phyloP scores from a whole-genome alignment of 2,888 invertebrate species.

The Eupithecia abbreviata region DNA sequence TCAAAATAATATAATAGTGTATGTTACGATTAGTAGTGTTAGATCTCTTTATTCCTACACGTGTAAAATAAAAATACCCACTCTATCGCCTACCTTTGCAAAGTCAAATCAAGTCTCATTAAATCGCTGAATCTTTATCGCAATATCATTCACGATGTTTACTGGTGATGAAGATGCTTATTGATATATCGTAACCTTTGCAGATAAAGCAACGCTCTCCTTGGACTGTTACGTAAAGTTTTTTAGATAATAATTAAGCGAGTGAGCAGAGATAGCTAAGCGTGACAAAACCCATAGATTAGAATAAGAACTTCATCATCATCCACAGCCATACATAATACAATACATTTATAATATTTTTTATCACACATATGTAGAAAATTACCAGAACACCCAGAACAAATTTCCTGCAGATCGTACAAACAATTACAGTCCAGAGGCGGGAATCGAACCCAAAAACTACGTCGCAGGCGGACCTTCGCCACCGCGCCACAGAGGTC shows the following conservation, averaged over 20 bases:
- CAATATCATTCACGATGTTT: constrained; percentile 62
- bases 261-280: neutral
- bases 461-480: too few species aligned
- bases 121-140: constrained; percentile 48
- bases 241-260: neutral
- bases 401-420: too few species aligned
- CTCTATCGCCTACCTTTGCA: constrained; percentile 11
- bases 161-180: constrained; percentile 55
- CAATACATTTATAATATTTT: too few species aligned
- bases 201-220: constrained; percentile 43
- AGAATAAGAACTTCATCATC: too few species aligned
- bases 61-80: constrained; percentile 20
- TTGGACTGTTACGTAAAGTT: constrained; percentile 43
- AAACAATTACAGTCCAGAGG: too few species aligned
- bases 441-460: too few species aligned
- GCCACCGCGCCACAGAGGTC: too few species aligned
- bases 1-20: too few species aligned
- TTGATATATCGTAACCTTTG: constrained; percentile 49
- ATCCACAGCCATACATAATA: too few species aligned
- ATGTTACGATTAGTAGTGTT: too few species aligned
- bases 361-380: too few species aligned
- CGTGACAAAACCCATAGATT: neutral
- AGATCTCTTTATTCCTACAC: neutral
- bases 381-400: too few species aligned
- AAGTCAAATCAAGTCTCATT: constrained; percentile 45